phyloP scores from a whole-genome alignment of 2,797 vertebrate species.

The Acanthopagrus latus region DNA sequence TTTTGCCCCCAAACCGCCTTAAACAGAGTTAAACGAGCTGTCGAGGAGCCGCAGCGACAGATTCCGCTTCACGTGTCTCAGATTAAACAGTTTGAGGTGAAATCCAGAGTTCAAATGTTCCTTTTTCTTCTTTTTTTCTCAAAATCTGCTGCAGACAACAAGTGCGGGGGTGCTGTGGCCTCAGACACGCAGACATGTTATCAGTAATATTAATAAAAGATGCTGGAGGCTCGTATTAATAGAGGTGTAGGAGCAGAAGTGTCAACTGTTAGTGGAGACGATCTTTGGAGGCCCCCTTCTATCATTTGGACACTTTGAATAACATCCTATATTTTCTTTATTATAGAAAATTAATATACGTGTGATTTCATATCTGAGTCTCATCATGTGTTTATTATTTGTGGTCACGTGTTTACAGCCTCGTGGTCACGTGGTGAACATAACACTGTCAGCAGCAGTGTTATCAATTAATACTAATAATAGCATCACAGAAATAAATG shows the following conservation, averaged over 20 bases:
- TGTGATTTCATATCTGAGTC: too few species aligned
- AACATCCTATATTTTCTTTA: background rate
- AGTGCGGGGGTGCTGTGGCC: background rate
- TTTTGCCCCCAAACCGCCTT: background rate
- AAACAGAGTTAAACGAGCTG: background rate
- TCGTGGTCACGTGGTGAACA: constrained; percentile 9
- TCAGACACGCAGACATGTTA: too few species aligned
- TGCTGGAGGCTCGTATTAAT: too few species aligned
- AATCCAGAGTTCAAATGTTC: too few species aligned
- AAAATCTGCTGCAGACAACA: background rate
- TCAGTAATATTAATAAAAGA: too few species aligned
- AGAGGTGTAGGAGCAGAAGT: too few species aligned
- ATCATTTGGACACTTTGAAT: background rate
- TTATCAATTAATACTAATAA: constrained; percentile 6
- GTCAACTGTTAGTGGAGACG: too few species aligned
- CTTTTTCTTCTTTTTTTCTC: background rate
- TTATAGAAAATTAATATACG: too few species aligned
- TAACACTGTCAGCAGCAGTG: background rate
- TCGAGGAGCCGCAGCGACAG: background rate
- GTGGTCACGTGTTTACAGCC: constrained; percentile 15
- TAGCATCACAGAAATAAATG: background rate
- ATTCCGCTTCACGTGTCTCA: background rate
- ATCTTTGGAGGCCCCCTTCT: too few species aligned
- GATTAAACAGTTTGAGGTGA: background rate
- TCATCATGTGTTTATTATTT: constrained; percentile 15